Percentiles rank a stretch among this genome's conserved stretches.
These are phyloP conservation scores for Scaptomyza montana DNA, from an alignment of 1,140 invertebrate genomes.

Conservation along the genomic window DNA sequence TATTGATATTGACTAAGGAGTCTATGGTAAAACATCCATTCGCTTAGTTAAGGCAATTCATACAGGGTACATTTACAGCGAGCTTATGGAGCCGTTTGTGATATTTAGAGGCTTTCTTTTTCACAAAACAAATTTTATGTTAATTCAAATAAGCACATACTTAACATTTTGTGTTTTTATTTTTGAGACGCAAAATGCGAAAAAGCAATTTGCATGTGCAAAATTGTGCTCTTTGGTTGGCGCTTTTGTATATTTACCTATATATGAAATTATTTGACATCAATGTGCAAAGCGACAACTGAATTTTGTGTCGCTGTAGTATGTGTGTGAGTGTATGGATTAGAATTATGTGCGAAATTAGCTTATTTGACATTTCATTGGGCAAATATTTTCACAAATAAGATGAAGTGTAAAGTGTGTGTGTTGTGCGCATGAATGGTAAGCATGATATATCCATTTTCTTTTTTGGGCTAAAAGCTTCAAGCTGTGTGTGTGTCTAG, in stretches of 20 bases:
- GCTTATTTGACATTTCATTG: constrained; percentile 79
- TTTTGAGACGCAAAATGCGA: constrained; percentile 3
- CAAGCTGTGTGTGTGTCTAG: constrained; percentile 6
- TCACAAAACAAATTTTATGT: constrained; percentile 24
- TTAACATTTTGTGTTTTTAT: constrained; percentile 16
- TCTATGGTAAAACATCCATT: no score
- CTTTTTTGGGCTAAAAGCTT: constrained; percentile 34
- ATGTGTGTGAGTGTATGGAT: constrained; percentile 25
- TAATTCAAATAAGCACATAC: constrained; percentile 31
- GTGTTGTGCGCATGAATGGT: constrained; percentile 56
- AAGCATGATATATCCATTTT: background rate
- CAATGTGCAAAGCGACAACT: constrained; percentile 28
- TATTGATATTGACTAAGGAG: no score
- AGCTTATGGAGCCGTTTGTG: background rate
- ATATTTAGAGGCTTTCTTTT: constrained; percentile 2
- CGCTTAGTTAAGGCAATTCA: no score
- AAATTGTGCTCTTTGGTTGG: constrained; percentile 14
- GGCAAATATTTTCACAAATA: constrained; percentile 72
- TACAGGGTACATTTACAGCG: no score
- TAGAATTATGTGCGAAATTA: constrained; percentile 75
- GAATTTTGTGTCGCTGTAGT: constrained; percentile 1
- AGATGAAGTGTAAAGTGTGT: constrained; percentile 18
- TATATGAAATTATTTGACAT: constrained; percentile 28
- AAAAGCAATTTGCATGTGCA: constrained; percentile 42
- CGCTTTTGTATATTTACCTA: constrained; percentile 28